Conservation (phyloP, 2,888 invertebrate genomes). For the Drosophila setosimentum region DNA sequence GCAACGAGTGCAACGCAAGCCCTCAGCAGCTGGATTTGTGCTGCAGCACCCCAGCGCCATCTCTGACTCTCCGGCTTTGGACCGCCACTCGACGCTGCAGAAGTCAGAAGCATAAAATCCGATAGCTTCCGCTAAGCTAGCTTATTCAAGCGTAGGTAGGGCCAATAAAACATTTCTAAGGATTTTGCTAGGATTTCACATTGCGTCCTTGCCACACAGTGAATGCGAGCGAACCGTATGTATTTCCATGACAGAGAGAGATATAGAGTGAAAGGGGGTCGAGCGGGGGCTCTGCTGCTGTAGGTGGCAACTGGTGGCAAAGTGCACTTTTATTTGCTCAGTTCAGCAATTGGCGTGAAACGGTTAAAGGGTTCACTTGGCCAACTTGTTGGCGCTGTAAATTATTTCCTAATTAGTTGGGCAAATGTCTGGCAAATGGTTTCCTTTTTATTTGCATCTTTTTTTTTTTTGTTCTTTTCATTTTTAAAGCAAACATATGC, state of each 20-base stretch:
- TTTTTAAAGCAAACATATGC: constrained; percentile 10
- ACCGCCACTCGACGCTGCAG: constrained; percentile 61
- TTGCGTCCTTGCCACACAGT: constrained; percentile 43
- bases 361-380: constrained; percentile 49
- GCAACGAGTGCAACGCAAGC: constrained; percentile 56
- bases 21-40: constrained; percentile 52
- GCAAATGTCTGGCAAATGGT: constrained; percentile 11
- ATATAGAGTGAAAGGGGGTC: background rate
- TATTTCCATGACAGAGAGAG: background rate
- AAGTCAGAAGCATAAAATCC: constrained; percentile 82
- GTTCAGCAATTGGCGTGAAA: constrained; percentile 27
- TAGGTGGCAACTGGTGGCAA: constrained; percentile 51
- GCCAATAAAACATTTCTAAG: constrained; percentile 83
- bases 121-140: constrained; percentile 83
- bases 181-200: constrained; percentile 74
- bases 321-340: constrained; percentile 28
- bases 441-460: background rate
- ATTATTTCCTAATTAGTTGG: constrained; percentile 76
- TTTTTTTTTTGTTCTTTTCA: background rate
- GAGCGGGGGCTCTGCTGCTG: background rate
- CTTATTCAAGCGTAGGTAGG: constrained; percentile 78
- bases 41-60: constrained; percentile 13
- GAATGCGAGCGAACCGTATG: constrained; percentile 10
- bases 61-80: constrained; percentile 7
- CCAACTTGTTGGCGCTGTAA: constrained; percentile 60